A percentile compares a stretch with the other conserved stretches of the same genome.
Conservation (phyloP, 1,140 invertebrate species). For the Drosophila setifemur region DNA sequence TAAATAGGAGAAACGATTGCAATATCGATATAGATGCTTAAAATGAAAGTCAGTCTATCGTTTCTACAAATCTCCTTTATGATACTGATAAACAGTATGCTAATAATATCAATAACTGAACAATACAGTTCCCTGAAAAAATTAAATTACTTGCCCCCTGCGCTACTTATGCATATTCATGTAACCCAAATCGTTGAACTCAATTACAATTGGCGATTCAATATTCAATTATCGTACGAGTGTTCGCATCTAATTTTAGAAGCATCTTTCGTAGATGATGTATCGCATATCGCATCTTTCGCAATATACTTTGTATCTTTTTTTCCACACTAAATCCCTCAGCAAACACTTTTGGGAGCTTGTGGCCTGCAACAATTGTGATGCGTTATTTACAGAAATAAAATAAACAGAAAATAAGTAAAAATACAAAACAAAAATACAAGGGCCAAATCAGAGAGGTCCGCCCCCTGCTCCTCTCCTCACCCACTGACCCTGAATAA, state of each 20-base stretch:
- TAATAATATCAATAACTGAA: too few relatives aligned
- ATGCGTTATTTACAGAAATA: conserved; percentile 39
- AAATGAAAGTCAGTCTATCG: too few relatives aligned
- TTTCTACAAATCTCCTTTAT: too few relatives aligned
- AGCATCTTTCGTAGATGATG: conserved; percentile 5
- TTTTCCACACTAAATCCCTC: conserved; percentile 25
- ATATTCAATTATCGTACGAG: conserved; percentile 16
- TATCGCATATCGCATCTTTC: conserved; percentile 36
- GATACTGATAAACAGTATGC: too few relatives aligned
- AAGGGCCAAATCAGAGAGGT: conserved; percentile 12
- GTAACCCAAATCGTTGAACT: conserved; percentile 27
- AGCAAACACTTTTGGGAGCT: conserved; percentile 9
- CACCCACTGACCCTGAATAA: conserved; percentile 43
- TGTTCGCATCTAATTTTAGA: conserved; percentile 32
- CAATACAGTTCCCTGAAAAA: too few relatives aligned
- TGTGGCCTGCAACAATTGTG: conserved; percentile 15
- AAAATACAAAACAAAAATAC: conserved; percentile 15
- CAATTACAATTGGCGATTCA: conserved; percentile 29
- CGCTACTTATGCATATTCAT: conserved; percentile 9
- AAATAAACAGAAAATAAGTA: conserved; percentile 24
- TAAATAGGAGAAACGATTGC: too few relatives aligned
- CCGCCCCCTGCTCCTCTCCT: background rate
- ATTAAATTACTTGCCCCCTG: conserved; percentile 7
- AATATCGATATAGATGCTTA: too few relatives aligned
- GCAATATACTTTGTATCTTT: conserved; percentile 13